Percentiles rank a stretch among this genome's conserved stretches.
Evolutionary conservation across 2,113 vertebrate genomes (phyloP).

Genomic region (Sterrhoptilus dennistouni): DNA sequence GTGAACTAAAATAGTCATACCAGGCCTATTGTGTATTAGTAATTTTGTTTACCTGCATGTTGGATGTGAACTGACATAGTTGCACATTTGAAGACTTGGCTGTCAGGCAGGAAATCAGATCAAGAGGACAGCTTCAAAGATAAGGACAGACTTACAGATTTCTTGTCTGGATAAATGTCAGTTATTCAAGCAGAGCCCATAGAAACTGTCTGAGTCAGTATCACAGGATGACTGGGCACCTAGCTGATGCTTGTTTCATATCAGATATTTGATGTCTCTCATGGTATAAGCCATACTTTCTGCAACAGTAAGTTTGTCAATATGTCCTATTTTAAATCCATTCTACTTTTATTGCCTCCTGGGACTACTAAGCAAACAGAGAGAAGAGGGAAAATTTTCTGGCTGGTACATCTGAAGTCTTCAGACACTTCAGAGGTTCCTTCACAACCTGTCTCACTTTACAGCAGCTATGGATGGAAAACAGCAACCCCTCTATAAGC

Average conservation of each 20-base stretch:
- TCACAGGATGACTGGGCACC: not conserved
- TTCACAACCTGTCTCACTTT: constrained; percentile 23
- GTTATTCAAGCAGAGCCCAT: not conserved
- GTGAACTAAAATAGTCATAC: not conserved
- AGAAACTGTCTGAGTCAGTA: not conserved
- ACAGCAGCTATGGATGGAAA: constrained; percentile 22
- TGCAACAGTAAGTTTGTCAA: not conserved
- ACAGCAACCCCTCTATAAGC: not conserved
- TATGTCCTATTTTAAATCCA: not conserved
- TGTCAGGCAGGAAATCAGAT: not conserved
- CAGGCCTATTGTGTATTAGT: not conserved
- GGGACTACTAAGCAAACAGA: constrained; percentile 4
- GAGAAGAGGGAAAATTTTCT: not conserved
- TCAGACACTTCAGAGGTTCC: constrained; percentile 2
- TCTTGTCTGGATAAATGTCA: not conserved
- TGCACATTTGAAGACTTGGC: not conserved
- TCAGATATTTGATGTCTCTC: not conserved
- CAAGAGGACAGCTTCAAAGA: not conserved
- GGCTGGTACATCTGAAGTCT: not conserved
- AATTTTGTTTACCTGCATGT: not conserved
- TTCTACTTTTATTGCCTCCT: constrained; percentile 7
- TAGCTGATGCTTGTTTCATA: not conserved
- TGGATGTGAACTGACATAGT: not conserved
- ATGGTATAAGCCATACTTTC: not conserved
- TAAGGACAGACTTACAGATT: not conserved